Evolutionary conservation across 2,797 vertebrate genomes (phyloP).

Genomic region (Acipenser oxyrinchus): DNA sequence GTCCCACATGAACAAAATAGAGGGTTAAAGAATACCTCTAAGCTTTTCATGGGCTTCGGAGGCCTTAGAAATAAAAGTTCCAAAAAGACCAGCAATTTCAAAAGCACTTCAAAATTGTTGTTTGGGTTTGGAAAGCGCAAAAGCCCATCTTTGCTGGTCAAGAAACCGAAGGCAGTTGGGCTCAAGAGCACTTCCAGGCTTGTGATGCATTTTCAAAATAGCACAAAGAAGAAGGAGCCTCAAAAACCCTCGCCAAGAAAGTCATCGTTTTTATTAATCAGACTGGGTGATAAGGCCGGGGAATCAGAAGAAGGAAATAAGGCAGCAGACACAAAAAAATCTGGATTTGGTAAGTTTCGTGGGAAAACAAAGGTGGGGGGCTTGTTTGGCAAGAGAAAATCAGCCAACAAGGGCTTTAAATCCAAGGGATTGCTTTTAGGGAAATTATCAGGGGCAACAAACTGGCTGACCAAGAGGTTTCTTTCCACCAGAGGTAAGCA

Average conservation of each 20-base stretch:
- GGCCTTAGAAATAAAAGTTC: conserved; percentile 67
- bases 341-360: conserved; percentile 42
- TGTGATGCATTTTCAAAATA: conserved; percentile 79
- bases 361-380: conserved; percentile 48
- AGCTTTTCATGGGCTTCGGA: conserved; percentile 81
- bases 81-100: conserved; percentile 68
- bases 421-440: conserved; percentile 68
- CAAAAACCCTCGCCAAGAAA: conserved; percentile 42
- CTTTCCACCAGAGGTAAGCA: conserved; percentile 51
- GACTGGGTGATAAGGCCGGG: conserved; percentile 46
- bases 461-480: conserved; percentile 85
- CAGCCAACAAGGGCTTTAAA: conserved; percentile 53
- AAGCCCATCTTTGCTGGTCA: conserved; percentile 49
- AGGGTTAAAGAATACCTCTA: conserved; percentile 81
- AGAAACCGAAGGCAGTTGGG: conserved; percentile 70
- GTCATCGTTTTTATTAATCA: conserved; percentile 71
- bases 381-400: conserved; percentile 60
- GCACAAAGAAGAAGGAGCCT: conserved; percentile 69
- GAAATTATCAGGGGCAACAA: conserved; percentile 75
- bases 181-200: conserved; percentile 83
- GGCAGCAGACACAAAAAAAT: conserved; percentile 42
- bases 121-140: conserved; percentile 74
- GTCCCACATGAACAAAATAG: conserved; percentile 50
- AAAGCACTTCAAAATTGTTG: conserved; percentile 78
- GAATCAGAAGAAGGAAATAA: conserved; percentile 34